Evolutionary conservation across 1,140 invertebrate genomes (phyloP).

Genomic region (Drosophila funebris): DNA sequence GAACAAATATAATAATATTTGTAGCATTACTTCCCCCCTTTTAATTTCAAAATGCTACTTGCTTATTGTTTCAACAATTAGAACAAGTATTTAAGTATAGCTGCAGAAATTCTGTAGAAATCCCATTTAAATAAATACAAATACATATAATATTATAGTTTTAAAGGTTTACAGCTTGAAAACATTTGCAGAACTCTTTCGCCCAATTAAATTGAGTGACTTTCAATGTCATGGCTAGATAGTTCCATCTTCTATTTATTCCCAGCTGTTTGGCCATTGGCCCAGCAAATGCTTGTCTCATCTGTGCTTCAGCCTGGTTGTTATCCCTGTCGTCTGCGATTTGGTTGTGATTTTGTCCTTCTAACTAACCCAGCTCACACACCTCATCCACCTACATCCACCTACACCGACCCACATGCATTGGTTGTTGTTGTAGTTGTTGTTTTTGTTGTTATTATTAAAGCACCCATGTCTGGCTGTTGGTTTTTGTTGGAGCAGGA

Average conservation of each 20-base stretch:
- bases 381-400: neutral
- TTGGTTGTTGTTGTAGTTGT: conserved; percentile 17
- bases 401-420: conserved; percentile 18
- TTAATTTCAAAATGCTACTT: too few relatives aligned
- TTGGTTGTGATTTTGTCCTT: conserved; percentile 71
- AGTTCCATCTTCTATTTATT: conserved; percentile 21
- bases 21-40: too few relatives aligned
- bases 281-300: conserved; percentile 28
- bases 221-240: conserved; percentile 30
- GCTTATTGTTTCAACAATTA: too few relatives aligned
- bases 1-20: too few relatives aligned
- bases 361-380: neutral
- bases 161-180: neutral
- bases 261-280: conserved; percentile 24
- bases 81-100: too few relatives aligned
- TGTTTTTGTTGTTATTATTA: conserved; percentile 46
- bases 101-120: too few relatives aligned
- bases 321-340: conserved; percentile 69
- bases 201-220: conserved; percentile 62
- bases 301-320: conserved; percentile 36
- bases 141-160: neutral
- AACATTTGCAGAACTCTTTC: neutral
- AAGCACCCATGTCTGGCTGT: conserved; percentile 40
- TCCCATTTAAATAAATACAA: neutral
- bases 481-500: conserved; percentile 3